These are phyloP conservation scores for Holothuria glaberrima DNA, from an alignment of 35 echinoderm and acorn worm species.

Conservation along the genomic window DNA sequence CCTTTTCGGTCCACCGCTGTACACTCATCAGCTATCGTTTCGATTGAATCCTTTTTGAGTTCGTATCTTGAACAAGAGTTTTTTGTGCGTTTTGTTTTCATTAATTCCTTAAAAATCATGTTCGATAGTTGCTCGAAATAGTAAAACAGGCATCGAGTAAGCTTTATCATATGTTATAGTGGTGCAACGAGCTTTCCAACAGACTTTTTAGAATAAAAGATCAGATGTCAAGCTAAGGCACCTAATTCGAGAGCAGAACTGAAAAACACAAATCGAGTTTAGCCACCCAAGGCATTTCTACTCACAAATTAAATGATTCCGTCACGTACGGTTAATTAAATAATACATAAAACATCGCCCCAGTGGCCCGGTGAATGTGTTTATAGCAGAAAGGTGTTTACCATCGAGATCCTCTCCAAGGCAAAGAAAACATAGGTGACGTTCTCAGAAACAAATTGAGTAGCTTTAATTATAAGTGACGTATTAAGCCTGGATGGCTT, in stretches of 20 bases:
- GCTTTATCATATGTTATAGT: too few species aligned
- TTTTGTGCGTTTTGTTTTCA: too few species aligned
- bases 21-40: too few species aligned
- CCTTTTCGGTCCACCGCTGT: too few species aligned
- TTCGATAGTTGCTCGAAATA: too few species aligned
- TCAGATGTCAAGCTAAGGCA: conserved; percentile 16
- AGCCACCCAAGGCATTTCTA: conserved; percentile 16
- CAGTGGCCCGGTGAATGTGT: conserved; percentile 21
- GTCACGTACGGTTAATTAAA: conserved; percentile 50
- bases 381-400: conserved; percentile 22
- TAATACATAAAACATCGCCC: conserved; percentile 37
- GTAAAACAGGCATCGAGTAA: too few species aligned
- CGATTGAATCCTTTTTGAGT: too few species aligned
- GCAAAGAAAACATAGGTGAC: conserved; percentile 30
- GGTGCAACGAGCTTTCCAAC: too few species aligned
- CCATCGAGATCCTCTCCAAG: conserved; percentile 19
- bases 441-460: conserved; percentile 5
- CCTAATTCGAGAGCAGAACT: conserved; percentile 29
- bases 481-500: too few species aligned
- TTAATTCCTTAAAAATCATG: too few species aligned
- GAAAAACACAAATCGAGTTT: conserved; percentile 17
- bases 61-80: too few species aligned
- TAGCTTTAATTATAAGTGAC: too few species aligned
- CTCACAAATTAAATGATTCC: conserved; percentile 49
- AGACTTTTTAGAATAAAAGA: neutral